phyloP scores from a whole-genome alignment of 2,113 vertebrate species.

The Varanus salvator region DNA sequence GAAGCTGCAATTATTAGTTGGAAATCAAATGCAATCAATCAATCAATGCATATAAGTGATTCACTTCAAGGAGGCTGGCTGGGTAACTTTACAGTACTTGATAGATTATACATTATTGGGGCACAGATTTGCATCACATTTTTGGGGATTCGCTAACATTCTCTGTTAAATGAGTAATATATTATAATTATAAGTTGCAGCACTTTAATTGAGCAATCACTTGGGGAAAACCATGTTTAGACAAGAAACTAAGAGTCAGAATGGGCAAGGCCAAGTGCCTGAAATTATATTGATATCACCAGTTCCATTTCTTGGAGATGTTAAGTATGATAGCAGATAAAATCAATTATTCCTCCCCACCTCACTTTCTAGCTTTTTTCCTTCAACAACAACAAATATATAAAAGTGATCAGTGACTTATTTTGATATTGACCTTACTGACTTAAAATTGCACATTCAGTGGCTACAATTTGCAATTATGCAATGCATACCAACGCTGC shows the following conservation, averaged over 20 bases:
- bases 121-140: constrained; percentile 16
- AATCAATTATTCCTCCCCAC: constrained; percentile 5
- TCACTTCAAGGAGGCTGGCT: background rate
- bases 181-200: constrained; percentile 35
- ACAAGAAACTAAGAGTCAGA: constrained; percentile 29
- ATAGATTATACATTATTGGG: background rate
- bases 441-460: background rate
- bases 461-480: background rate
- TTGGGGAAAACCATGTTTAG: constrained; percentile 19
- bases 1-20: background rate
- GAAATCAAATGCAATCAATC: too few relatives aligned
- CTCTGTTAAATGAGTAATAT: constrained; percentile 34
- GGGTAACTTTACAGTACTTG: background rate
- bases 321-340: background rate
- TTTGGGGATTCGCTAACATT: constrained; percentile 40
- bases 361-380: background rate
- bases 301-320: constrained; percentile 6
- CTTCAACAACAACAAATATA: background rate
- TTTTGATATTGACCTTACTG: background rate
- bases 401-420: background rate
- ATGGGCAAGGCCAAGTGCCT: constrained; percentile 11
- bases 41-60: background rate
- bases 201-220: constrained; percentile 28
- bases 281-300: background rate
- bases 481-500: background rate